Percentiles rank a stretch among this genome's conserved stretches.
phyloP scores from a whole-genome alignment of 2,113 vertebrate species.

The Procavia capensis region DNA sequence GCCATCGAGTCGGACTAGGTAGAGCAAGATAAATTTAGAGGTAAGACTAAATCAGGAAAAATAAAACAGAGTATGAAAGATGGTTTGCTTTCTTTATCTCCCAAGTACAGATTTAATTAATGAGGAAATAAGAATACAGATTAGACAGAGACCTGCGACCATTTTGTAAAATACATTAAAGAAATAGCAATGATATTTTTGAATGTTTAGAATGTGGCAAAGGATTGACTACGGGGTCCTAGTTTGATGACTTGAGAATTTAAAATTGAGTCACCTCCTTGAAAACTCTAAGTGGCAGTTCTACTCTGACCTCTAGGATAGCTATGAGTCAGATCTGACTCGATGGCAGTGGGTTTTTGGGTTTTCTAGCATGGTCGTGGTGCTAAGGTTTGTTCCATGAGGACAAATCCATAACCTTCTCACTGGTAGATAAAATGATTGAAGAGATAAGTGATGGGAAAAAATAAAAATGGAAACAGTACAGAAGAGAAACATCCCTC shows the following conservation, averaged over 20 bases:
- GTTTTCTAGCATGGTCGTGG: neutral
- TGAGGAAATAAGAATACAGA: neutral
- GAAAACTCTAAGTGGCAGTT: too few species aligned
- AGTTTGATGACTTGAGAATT: neutral
- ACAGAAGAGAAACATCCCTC: neutral
- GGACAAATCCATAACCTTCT: neutral
- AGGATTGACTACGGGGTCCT: neutral
- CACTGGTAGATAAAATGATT: neutral
- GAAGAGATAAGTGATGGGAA: neutral
- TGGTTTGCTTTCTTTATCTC: neutral
- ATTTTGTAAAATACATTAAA: constrained; percentile 41
- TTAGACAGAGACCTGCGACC: neutral
- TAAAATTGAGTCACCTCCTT: constrained; percentile 35
- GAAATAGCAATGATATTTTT: neutral
- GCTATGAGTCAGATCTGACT: too few species aligned
- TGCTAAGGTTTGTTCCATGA: neutral
- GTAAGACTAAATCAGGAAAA: constrained; percentile 24
- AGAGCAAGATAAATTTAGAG: constrained; percentile 18
- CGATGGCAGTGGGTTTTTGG: too few species aligned
- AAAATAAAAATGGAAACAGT: neutral
- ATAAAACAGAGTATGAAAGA: neutral
- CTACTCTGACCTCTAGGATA: too few species aligned
- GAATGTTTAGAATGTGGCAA: constrained; percentile 12
- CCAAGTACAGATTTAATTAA: neutral
- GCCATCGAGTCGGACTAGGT: too few species aligned